A percentile compares a stretch with the other conserved stretches of the same genome.
Evolutionary conservation across 64 coral and sea anemone species (phyloP).

Genomic region (Cladopsammia gracilis): DNA sequence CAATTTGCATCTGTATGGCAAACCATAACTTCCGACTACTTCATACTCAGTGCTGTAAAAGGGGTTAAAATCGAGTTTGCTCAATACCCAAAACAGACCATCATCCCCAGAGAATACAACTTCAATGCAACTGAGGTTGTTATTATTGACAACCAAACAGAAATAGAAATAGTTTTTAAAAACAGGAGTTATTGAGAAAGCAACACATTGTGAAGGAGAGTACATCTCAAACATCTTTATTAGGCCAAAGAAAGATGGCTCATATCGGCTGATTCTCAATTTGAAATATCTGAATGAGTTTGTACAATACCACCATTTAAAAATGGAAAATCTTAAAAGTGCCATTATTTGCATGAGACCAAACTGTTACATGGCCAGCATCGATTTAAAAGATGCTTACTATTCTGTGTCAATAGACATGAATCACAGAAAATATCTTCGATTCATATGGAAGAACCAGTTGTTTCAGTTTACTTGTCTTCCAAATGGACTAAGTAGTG

Average conservation of each 20-base stretch:
- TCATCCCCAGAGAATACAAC: conserved; percentile 34
- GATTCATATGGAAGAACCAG: conserved; percentile 49
- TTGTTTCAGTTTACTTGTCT: conserved; percentile 83
- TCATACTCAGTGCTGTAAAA: conserved; percentile 54
- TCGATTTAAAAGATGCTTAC: conserved; percentile 54
- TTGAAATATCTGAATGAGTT: conserved; percentile 65
- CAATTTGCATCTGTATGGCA: conserved; percentile 50
- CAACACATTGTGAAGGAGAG: conserved; percentile 44
- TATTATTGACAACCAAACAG: conserved; percentile 46
- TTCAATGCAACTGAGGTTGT: conserved; percentile 41
- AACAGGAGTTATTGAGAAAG: conserved; percentile 55
- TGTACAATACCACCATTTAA: conserved; percentile 70
- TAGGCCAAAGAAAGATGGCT: conserved; percentile 54
- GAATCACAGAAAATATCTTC: conserved; percentile 47
- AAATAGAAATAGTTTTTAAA: conserved; percentile 44
- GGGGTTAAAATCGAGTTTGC: conserved; percentile 73
- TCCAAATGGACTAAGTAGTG: conserved; percentile 64
- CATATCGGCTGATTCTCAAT: conserved; percentile 62
- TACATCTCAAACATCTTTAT: conserved; percentile 73
- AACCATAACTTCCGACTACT: conserved; percentile 55
- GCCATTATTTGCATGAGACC: conserved; percentile 50
- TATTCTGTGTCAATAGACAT: conserved; percentile 49
- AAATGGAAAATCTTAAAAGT: conserved; percentile 66
- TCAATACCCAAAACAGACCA: conserved; percentile 28
- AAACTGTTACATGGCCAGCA: conserved; percentile 64